Evolutionary conservation across 2,888 invertebrate species (phyloP).

Genomic region (Heliconius sara): DNA sequence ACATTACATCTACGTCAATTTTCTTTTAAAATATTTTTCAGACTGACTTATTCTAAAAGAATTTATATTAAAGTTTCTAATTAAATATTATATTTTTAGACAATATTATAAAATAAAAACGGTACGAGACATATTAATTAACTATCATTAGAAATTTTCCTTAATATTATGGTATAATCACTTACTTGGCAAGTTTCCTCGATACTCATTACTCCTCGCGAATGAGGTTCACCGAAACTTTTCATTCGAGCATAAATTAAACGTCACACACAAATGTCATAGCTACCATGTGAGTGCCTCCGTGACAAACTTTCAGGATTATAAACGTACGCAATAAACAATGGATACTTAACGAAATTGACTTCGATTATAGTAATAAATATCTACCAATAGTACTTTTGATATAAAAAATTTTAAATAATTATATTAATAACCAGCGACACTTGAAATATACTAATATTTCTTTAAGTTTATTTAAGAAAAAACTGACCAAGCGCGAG

Average conservation of each 20-base stretch:
- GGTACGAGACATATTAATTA: background rate
- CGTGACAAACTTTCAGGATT: conserved; percentile 30
- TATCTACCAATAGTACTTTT: background rate
- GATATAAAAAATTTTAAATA: background rate
- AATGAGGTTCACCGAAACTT: conserved; percentile 41
- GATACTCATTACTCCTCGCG: conserved; percentile 29
- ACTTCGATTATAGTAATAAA: background rate
- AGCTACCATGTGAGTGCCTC: conserved; percentile 40
- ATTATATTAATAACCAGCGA: background rate
- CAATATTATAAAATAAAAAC: background rate
- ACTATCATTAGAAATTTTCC: background rate
- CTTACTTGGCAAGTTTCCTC: conserved; percentile 41
- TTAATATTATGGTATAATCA: background rate
- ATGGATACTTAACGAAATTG: conserved; percentile 18
- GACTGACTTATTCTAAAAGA: too few species aligned
- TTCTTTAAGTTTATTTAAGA: too few species aligned
- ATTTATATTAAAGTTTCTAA: too few species aligned
- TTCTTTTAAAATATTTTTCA: too few species aligned
- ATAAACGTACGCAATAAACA: conserved; percentile 29
- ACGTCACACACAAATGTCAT: conserved; percentile 44
- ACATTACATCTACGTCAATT: too few species aligned
- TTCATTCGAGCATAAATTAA: conserved; percentile 43
- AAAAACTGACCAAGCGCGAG: too few species aligned
- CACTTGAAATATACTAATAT: too few species aligned
- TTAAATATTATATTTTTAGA: too few species aligned